Base-by-base conservation (phyloP, 92 coral and sea anemone genomes). In the Porites lobata region DNA sequence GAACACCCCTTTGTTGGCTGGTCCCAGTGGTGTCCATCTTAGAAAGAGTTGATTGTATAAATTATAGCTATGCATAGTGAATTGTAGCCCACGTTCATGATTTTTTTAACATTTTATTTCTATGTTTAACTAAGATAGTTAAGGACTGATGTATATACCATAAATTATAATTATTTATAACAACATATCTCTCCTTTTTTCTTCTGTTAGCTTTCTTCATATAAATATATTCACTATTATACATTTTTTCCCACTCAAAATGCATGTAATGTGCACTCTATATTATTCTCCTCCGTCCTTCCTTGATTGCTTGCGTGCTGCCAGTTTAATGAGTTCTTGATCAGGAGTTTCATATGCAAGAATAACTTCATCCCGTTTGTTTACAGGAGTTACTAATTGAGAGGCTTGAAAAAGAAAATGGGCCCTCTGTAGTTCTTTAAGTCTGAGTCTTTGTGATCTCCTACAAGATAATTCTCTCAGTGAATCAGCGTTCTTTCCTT, bases 331-430 rank as follows among this genome's bases (percentile, higher is more conserved):
- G 66, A 85, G 84, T 52, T 85, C 83, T 51, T 77, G 89, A 57
- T 85, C 89, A 17, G 89, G 83, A 24, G 89, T 76, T 57, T 76
- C 83, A 32, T 20, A 65, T 51, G 89, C 87, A 21, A 84, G 80
- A 64, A 84, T 59, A 70, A 82, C 15, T 18, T 57, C 86, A 9
- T 32, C 61, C 65, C 50, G 22, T 32, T 38, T 64, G 26, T 75
- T 74, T n/a, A 73, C 63, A 13, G 87, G 80, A 74, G 80, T 84
- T 50, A 47, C 21, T 15, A 52, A 80, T 50, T 21, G 50, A 47
- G 87, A 56, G 47, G 63, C 43, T 73, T 73, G 63, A 74, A 84
- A 84, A 26, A 84, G 77, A 21, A 73, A 84, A 73, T 84, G 87
- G 50, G 80, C 51, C 50, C 17, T 74, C 72, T 84, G 74, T 6